Evolutionary conservation across 1,140 invertebrate species (phyloP).

Genomic region (Papilio machaon): DNA sequence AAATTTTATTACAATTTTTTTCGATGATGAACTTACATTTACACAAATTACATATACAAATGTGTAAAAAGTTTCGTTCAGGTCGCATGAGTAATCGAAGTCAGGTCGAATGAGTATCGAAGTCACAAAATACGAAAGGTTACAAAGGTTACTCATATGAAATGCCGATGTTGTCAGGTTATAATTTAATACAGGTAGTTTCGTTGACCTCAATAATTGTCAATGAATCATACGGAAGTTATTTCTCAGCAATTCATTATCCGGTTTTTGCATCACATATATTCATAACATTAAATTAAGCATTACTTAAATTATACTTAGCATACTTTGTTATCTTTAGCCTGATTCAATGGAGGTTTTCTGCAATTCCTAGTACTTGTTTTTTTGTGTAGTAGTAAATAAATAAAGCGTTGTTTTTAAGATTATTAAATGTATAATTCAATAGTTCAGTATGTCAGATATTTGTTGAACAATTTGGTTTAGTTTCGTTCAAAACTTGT

Average conservation of each 20-base stretch:
- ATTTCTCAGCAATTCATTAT: constrained; percentile 10
- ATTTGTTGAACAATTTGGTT: background rate
- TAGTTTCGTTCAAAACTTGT: background rate
- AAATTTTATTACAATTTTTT: too few species aligned
- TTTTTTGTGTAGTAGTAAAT: too few species aligned
- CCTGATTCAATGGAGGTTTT: background rate
- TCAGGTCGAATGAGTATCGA: background rate
- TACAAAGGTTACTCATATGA: background rate
- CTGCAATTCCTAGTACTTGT: background rate
- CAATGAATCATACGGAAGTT: constrained; percentile 26
- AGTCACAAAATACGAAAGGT: background rate
- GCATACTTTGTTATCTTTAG: background rate
- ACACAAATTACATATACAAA: too few species aligned
- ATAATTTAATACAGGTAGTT: constrained; percentile 12
- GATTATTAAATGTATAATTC: background rate
- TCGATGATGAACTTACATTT: too few species aligned
- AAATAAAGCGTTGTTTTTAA: too few species aligned
- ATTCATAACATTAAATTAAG: background rate
- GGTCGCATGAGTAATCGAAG: background rate
- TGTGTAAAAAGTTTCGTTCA: too few species aligned
- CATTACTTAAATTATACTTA: background rate
- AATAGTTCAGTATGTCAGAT: background rate
- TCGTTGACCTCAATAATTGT: constrained; percentile 15
- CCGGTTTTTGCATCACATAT: background rate
- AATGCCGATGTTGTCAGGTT: background rate